Evolutionary conservation across 2,113 vertebrate genomes (phyloP), one percentile per base, ranked within the genome.

Genomic region (Eonycteris spelaea): DNA sequence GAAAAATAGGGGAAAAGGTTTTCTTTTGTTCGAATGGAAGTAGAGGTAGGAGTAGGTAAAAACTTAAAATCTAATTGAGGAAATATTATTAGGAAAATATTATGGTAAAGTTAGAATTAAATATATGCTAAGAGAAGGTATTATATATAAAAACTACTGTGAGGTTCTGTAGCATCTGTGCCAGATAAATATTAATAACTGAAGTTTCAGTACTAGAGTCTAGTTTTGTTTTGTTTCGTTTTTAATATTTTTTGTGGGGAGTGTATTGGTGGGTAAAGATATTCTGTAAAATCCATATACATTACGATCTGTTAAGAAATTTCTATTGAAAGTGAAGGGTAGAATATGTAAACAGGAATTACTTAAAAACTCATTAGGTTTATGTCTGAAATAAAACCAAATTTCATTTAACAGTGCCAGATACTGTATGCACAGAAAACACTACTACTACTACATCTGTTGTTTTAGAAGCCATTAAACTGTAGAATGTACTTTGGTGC

Each of bases 1-100:
- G 6, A 1, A 15, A 86, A 85, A 73, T 22, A 12, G 0, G 4
- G 4, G 19, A 51, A 26, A 35, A n/a, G 14, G 1, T 7, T 35
- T 80, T 45, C 14, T 7, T 93, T n/a, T 35, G 28, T 71, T 92
- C 18, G 24, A 45, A 67, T 59, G 59, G 28, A 94, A 80, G 6
- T 63, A 19, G 59, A 43, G 6, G 2, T 61, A 10, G 26, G 18
- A 45, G 30, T 63, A 86, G 0, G 7, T 48, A 2, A 77, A 83
- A 61, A 65, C 10, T 24, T 65, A n/a, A 80, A 93, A 40, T 75
- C 33, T 61, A 84, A 7, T 59, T 55, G 18, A 82, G 8, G 9
- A 38, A 83, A 45, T 30, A 51, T 35, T 59, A 70, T 33, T 59
- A 80, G 11, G 12, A 92, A 74, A 63, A 89, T 30, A 5, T n/a